A percentile compares a stretch with the other conserved stretches of the same genome.
Evolutionary conservation across 2,797 vertebrate genomes (phyloP).

Genomic region (Hybognathus amarus): DNA sequence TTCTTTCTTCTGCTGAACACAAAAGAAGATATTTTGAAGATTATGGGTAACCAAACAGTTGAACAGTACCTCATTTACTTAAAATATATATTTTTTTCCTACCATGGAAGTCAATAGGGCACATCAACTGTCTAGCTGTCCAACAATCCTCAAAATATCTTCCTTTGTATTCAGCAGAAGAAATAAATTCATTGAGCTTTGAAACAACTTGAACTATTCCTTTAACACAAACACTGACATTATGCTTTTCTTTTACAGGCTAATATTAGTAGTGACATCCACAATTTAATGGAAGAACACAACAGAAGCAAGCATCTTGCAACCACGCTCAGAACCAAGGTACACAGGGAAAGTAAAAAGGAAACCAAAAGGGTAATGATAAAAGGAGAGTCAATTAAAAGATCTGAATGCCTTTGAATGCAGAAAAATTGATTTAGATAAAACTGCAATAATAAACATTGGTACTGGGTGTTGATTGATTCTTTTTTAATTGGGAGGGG

Average conservation of each 20-base stretch:
- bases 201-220: too few species aligned
- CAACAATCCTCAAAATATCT: too few species aligned
- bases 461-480: constrained; percentile 76
- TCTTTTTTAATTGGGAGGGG: constrained; percentile 60
- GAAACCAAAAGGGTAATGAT: constrained; percentile 59
- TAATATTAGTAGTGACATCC: constrained; percentile 37
- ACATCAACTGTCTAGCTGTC: too few species aligned
- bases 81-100: too few species aligned
- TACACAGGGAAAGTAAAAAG: constrained; percentile 52
- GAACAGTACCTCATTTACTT: too few species aligned
- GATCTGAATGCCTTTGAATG: constrained; percentile 72
- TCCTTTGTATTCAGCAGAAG: too few species aligned
- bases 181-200: too few species aligned
- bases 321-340: constrained; percentile 54
- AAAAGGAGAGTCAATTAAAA: constrained; percentile 64
- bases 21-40: too few species aligned
- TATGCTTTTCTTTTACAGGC: constrained; percentile 51
- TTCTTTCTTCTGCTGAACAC: too few species aligned
- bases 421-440: constrained; percentile 65
- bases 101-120: too few species aligned
- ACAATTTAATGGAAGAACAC: constrained; percentile 51
- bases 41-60: too few species aligned
- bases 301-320: constrained; percentile 42
- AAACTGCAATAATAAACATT: constrained; percentile 73
- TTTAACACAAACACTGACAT: constrained; percentile 35